Evolutionary conservation across 1,140 invertebrate genomes (phyloP).

Genomic region (Drosophila sp.): DNA sequence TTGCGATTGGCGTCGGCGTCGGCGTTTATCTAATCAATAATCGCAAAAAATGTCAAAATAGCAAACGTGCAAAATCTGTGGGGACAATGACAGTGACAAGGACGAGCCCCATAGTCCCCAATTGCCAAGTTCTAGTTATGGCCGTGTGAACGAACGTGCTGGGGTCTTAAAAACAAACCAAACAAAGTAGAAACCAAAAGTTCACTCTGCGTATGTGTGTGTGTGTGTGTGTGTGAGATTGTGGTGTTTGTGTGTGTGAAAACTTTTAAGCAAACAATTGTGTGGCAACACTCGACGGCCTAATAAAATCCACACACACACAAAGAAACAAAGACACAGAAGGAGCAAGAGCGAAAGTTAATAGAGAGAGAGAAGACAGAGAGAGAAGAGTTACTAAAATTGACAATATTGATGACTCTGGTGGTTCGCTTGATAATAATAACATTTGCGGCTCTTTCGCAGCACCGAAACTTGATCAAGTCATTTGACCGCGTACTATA

Average conservation of each 20-base stretch:
- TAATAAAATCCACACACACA: slow-evolving; percentile 71
- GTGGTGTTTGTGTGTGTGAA: slow-evolving; percentile 38
- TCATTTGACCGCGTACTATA: slow-evolving; percentile 8
- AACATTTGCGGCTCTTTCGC: slow-evolving; percentile 20
- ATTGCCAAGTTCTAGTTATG: slow-evolving; percentile 20
- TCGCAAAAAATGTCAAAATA: slow-evolving; percentile 77
- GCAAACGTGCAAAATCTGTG: slow-evolving; percentile 80
- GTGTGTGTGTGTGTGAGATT: slow-evolving; percentile 34
- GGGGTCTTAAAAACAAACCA: slow-evolving; percentile 34
- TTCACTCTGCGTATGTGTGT: slow-evolving; percentile 38
- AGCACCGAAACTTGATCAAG: slow-evolving; percentile 22
- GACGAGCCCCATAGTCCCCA: slow-evolving; percentile 17
- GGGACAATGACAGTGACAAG: slow-evolving; percentile 62
- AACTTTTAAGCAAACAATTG: slow-evolving; percentile 81
- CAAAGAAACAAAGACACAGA: background rate
- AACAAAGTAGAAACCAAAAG: slow-evolving; percentile 29
- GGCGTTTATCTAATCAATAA: slow-evolving; percentile 78
- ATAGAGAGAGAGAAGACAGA: background rate
- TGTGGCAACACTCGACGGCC: slow-evolving; percentile 45
- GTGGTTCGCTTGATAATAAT: slow-evolving; percentile 22
- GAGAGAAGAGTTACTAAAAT: slow-evolving; percentile 10
- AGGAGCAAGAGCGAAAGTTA: background rate
- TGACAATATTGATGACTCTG: slow-evolving; percentile 48
- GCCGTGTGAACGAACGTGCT: slow-evolving; percentile 60
- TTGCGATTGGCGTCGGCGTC: slow-evolving; percentile 30